phyloP scores from a whole-genome alignment of 2,888 invertebrate genomes.

The Euproctis similis region DNA sequence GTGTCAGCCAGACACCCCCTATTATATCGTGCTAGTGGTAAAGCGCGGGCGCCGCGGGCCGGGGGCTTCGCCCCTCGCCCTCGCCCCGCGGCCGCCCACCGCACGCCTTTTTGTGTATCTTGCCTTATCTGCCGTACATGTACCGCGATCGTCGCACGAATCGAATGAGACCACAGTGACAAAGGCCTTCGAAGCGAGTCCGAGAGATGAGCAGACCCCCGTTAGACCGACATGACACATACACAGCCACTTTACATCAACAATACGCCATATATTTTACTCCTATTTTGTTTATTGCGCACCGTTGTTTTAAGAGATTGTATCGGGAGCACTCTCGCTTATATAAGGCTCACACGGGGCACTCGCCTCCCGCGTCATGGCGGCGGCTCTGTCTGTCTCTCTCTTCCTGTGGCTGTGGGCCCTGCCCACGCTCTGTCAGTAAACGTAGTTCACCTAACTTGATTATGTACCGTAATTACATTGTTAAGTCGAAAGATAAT shows the following conservation, averaged over 20 bases:
- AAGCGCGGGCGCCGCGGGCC: slow-evolving; percentile 56
- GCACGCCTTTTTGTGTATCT: slow-evolving; percentile 63
- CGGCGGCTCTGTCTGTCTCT: slow-evolving; percentile 76
- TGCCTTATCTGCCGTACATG: slow-evolving; percentile 62
- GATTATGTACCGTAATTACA: too few relatives aligned
- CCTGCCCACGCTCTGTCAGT: slow-evolving; percentile 63
- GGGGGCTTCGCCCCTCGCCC: slow-evolving; percentile 46
- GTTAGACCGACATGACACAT: slow-evolving; percentile 66
- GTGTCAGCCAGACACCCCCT: slow-evolving; percentile 54
- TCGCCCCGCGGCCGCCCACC: slow-evolving; percentile 55
- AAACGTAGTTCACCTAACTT: slow-evolving; percentile 47
- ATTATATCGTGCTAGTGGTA: slow-evolving; percentile 62
- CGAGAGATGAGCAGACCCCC: slow-evolving; percentile 78
- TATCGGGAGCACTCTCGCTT: slow-evolving; percentile 65
- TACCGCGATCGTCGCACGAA: slow-evolving; percentile 53
- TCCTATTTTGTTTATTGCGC: slow-evolving; percentile 53
- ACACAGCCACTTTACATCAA: slow-evolving; percentile 69
- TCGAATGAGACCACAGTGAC: slow-evolving; percentile 66
- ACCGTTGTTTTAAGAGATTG: slow-evolving; percentile 51
- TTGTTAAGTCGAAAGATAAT: too few relatives aligned
- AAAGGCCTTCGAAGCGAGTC: slow-evolving; percentile 76
- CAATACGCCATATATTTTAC: slow-evolving; percentile 47
- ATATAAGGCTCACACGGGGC: slow-evolving; percentile 67
- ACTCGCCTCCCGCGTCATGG: slow-evolving; percentile 67
- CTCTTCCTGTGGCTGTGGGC: slow-evolving; percentile 76